Evolutionary conservation across 2,797 vertebrate genomes (phyloP).

Genomic region (Erethizon dorsatum): DNA sequence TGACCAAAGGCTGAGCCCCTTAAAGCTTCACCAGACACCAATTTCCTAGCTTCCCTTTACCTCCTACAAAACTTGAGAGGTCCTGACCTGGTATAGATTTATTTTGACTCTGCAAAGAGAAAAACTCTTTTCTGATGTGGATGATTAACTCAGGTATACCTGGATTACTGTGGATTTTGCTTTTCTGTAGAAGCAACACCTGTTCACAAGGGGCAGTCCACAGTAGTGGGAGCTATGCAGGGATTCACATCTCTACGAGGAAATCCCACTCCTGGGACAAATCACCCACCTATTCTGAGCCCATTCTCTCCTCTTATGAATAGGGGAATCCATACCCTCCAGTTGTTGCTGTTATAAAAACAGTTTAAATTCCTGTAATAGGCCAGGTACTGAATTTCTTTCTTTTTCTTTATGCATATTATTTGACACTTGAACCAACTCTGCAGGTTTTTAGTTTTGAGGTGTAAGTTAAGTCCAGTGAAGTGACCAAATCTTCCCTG

Average conservation of each 20-base stretch:
- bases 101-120: slow-evolving; percentile 28
- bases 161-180: neutral
- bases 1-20: neutral
- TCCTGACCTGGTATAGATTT: neutral
- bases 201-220: neutral
- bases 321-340: neutral
- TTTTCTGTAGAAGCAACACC: neutral
- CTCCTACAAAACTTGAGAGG: neutral
- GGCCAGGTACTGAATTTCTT: neutral
- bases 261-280: neutral
- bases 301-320: neutral
- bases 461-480: neutral
- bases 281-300: neutral
- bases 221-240: neutral
- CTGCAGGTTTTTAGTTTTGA: slow-evolving; percentile 24
- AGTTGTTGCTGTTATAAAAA: neutral
- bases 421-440: neutral
- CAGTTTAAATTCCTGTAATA: neutral
- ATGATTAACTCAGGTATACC: neutral
- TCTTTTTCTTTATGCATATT: neutral
- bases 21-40: neutral
- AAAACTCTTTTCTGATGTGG: neutral
- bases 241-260: neutral
- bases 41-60: neutral
- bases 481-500: neutral